A percentile compares a stretch with the other conserved stretches of the same genome.
Conservation (phyloP, 2,888 invertebrate species). For the Bellardia pandia region DNA sequence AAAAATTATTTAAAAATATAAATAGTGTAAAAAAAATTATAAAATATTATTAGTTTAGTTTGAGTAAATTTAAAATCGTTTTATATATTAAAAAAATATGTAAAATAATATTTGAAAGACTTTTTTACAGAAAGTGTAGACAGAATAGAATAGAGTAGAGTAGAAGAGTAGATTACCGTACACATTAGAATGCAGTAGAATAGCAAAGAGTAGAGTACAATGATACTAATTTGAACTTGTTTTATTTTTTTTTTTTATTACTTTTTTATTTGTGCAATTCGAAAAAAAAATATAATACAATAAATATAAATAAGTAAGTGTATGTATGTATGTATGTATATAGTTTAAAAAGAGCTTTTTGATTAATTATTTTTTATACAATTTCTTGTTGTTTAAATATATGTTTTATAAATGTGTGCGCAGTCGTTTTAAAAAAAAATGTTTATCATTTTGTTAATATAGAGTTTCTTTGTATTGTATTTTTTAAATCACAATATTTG, state of each 20-base stretch:
- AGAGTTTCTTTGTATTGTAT: conserved; percentile 52
- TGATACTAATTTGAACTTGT: conserved; percentile 68
- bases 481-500: conserved; percentile 64
- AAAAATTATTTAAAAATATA: conserved; percentile 65
- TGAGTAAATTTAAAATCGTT: conserved; percentile 53
- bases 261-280: conserved; percentile 66
- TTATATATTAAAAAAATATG: conserved; percentile 35
- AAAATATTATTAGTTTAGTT: conserved; percentile 37
- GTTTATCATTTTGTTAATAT: conserved; percentile 46
- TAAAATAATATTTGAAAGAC: conserved; percentile 23
- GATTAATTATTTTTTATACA: conserved; percentile 26
- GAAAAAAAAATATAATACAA: conserved; percentile 38
- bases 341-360: not conserved
- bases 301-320: too few relatives aligned
- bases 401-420: conserved; percentile 65
- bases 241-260: conserved; percentile 57
- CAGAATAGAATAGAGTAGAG: not conserved
- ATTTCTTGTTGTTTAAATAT: conserved; percentile 33
- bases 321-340: not conserved
- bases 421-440: conserved; percentile 63
- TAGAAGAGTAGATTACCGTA: not conserved
- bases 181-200: too few relatives aligned
- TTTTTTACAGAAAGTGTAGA: conserved; percentile 66
- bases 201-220: conserved; percentile 42
- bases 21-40: conserved; percentile 64